These are phyloP conservation scores for Mormyrus iriodes DNA, from an alignment of 2,113 vertebrate genomes.

Conservation along the genomic window DNA sequence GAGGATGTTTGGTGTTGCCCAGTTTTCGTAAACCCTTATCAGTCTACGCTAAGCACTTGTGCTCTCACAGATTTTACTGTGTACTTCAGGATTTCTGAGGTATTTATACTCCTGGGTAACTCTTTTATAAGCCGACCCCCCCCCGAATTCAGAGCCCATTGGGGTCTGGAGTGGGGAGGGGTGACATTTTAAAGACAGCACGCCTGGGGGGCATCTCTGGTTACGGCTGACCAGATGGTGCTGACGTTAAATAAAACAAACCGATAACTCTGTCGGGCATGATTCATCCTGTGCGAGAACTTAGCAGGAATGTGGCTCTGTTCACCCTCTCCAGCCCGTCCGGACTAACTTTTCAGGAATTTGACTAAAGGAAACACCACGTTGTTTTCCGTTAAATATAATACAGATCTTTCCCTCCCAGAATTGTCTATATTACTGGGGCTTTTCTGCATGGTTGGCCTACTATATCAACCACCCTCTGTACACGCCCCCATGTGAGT, in stretches of 20 bases:
- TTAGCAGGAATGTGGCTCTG: not conserved
- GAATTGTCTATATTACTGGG: constrained; percentile 68
- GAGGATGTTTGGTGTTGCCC: not conserved
- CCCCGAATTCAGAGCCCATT: not conserved
- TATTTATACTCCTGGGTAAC: not conserved
- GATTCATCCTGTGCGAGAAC: not conserved
- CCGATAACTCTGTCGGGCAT: not conserved
- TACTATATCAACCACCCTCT: constrained; percentile 72
- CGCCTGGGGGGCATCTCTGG: not conserved
- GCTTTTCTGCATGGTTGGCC: constrained; percentile 70
- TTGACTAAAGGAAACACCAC: not conserved
- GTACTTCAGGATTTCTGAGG: not conserved
- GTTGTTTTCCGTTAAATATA: not conserved
- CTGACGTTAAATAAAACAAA: not conserved
- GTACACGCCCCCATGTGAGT: constrained; percentile 69
- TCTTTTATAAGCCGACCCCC: not conserved
- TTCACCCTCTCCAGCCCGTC: no score
- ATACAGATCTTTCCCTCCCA: constrained; percentile 42
- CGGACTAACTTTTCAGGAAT: not conserved
- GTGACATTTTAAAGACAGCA: not conserved
- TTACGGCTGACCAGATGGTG: constrained; percentile 11
- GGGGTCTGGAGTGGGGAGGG: constrained; percentile 43
- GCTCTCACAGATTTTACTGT: not conserved
- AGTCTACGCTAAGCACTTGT: not conserved
- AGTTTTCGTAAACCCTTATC: not conserved